Base-by-base conservation (phyloP, 2,113 vertebrate species). In the Pyxicephalus adspersus region DNA sequence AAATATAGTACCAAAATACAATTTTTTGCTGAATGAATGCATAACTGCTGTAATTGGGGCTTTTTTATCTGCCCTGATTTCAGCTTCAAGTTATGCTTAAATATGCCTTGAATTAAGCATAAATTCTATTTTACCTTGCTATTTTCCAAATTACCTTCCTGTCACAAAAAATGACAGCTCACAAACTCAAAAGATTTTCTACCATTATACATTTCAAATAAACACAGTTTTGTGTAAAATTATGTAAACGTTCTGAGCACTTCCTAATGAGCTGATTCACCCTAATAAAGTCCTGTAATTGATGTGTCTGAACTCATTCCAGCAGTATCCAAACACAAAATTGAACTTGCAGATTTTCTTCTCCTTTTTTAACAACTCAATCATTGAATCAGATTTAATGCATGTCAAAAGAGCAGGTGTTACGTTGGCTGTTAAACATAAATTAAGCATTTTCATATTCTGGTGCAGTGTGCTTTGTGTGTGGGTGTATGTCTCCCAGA, bases 381-480 rank as follows among this genome's bases (percentile, higher is more conserved):
- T 81, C 31, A 29, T 25, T 54, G 79, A 74, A 74, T 81, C 68
- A 65, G 64, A 81, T 73, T 81, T 74, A 81, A 75, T 81, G 52
- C 61, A 75, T 75, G 80, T 81, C 71, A 81, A 75, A 81, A 81
- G 80, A 81, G 80, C 80, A 81, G 80, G 80, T 81, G 80, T 74
- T 75, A 75, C 70, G 55, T 75, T 81, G 80, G 80, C 80, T 81
- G 80, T 75, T 66, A 66, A 65, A 75, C 71, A 71, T 61, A 81
- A 34, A 81, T 74, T 58, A 81, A 74, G 66, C 26, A 75, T 25
- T 75, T 74, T 63, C 51, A 64, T 57, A 75, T 75, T 75, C 50
- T 75, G 71, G 60, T 61, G 55, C 80, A 25, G 22, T 75, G 16
- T 55, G 50, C 60, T 38, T 81, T 68, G 28, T 66, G 80, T 81